Conservation (phyloP, 2,113 vertebrate genomes). For the Ibidorhyncha struthersii region DNA sequence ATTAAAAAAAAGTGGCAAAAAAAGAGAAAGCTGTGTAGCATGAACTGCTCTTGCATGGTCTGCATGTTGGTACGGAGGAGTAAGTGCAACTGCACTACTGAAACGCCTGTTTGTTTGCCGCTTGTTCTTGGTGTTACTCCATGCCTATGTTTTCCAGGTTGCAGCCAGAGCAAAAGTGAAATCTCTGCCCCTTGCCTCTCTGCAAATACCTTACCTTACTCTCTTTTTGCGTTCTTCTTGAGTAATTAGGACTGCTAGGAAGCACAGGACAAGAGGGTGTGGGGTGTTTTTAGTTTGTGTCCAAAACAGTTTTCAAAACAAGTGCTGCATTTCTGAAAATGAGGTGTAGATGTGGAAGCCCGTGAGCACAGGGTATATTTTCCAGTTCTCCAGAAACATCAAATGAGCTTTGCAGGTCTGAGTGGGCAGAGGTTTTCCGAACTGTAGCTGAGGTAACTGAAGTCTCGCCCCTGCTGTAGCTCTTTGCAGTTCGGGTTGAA, state of each 20-base stretch:
- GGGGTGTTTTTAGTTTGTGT: no score
- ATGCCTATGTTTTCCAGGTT: accelerated
- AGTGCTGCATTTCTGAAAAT: accelerated
- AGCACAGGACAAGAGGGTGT: no score
- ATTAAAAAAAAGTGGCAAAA: background rate
- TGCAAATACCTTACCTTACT: background rate
- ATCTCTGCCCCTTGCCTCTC: background rate
- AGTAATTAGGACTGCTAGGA: background rate
- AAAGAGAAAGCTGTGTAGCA: background rate
- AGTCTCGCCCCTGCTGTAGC: background rate
- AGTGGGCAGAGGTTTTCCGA: background rate
- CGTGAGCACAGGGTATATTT: accelerated
- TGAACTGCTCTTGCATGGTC: background rate
- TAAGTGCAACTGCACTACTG: background rate
- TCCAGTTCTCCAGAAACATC: background rate
- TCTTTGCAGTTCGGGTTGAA: background rate
- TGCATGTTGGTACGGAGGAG: background rate
- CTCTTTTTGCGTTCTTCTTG: no score
- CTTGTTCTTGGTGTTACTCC: accelerated
- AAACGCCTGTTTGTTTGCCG: no score
- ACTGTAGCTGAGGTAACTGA: background rate
- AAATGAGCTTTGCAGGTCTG: background rate
- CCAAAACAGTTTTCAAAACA: background rate
- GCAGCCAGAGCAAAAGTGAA: background rate
- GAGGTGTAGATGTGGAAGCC: background rate